Conservation (phyloP, 2,888 invertebrate genomes). For the Microplitis deprimator region DNA sequence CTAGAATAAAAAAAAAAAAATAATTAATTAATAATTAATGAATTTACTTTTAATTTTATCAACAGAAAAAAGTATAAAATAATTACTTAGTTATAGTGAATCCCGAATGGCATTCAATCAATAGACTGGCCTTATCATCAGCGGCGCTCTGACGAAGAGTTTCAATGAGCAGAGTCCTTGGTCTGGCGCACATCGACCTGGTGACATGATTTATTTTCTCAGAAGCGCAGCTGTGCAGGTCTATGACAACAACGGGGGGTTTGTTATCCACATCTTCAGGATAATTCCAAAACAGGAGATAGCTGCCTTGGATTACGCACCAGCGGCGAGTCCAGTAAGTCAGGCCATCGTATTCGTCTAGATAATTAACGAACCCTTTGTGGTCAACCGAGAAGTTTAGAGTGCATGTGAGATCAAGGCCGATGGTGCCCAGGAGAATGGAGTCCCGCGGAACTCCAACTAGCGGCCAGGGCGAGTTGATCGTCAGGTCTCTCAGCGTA, state of each 20-base stretch:
- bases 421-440: constrained; percentile 59
- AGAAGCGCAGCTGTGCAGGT: constrained; percentile 68
- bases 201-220: constrained; percentile 65
- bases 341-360: constrained; percentile 66
- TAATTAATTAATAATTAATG: constrained; percentile 9
- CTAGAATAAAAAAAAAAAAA: constrained; percentile 47
- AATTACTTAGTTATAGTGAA: constrained; percentile 54
- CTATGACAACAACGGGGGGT: constrained; percentile 65
- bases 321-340: constrained; percentile 75
- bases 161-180: constrained; percentile 70
- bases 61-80: constrained; percentile 3
- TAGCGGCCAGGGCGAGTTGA: constrained; percentile 58
- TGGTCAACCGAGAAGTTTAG: constrained; percentile 61
- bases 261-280: constrained; percentile 69
- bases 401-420: constrained; percentile 57
- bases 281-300: constrained; percentile 73
- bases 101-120: constrained; percentile 47
- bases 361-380: constrained; percentile 73
- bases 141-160: constrained; percentile 51
- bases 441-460: constrained; percentile 54
- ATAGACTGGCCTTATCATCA: constrained; percentile 50
- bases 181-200: constrained; percentile 72
- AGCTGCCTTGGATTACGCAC: constrained; percentile 72
- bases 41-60: constrained; percentile 13
- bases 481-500: constrained; percentile 58